Evolutionary conservation across 2,888 invertebrate species (phyloP).

Genomic region (Melolontha melolontha): DNA sequence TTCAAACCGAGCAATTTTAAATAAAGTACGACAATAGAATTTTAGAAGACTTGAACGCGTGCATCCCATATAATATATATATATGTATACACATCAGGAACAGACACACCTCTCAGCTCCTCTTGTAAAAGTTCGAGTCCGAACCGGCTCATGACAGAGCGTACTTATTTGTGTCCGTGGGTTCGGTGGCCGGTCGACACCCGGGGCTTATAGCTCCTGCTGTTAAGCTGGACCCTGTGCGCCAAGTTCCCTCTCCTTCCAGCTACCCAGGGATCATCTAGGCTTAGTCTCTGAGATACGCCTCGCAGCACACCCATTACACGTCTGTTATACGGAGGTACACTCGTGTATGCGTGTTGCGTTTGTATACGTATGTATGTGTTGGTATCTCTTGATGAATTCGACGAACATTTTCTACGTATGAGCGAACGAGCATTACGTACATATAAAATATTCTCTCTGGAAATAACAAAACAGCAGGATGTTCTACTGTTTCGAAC

Average conservation of each 20-base stretch:
- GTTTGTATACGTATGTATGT: constrained; percentile 6
- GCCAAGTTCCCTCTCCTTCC: constrained; percentile 42
- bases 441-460: constrained; percentile 29
- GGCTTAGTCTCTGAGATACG: constrained; percentile 45
- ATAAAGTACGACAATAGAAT: too few relatives aligned
- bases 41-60: too few relatives aligned
- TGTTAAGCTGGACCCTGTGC: constrained; percentile 46
- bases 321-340: constrained; percentile 43
- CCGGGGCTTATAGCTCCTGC: constrained; percentile 54
- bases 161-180: constrained; percentile 58
- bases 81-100: constrained; percentile 32
- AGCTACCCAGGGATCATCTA: constrained; percentile 45
- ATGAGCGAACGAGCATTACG: constrained; percentile 8
- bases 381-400: constrained; percentile 15
- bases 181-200: constrained; percentile 64
- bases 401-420: constrained; percentile 21
- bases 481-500: constrained; percentile 25
- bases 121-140: constrained; percentile 43
- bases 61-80: too few relatives aligned
- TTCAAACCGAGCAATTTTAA: too few relatives aligned
- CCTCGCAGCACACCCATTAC: constrained; percentile 46
- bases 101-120: constrained; percentile 46
- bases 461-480: not conserved
- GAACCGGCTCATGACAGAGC: constrained; percentile 47
- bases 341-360: constrained; percentile 20